Percentiles rank a stretch among this genome's conserved stretches.
Conservation (phyloP, 2,797 vertebrate species). For the Natrix natrix region DNA sequence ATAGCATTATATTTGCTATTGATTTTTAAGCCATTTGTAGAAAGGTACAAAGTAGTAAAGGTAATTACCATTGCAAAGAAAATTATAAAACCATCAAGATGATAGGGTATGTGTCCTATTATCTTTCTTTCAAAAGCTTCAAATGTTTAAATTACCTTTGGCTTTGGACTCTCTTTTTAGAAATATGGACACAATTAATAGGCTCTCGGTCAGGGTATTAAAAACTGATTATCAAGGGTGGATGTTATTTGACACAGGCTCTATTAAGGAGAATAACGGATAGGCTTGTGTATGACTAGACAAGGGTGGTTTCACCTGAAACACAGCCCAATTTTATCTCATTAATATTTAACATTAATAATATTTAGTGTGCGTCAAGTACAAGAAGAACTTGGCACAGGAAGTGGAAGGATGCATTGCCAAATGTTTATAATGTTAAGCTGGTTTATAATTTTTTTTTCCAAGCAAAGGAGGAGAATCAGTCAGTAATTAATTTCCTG, state of each 20-base stretch:
- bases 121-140: conserved; percentile 15
- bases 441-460: not conserved
- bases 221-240: conserved; percentile 57
- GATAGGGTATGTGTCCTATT: conserved; percentile 37
- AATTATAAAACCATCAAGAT: conserved; percentile 50
- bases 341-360: conserved; percentile 36
- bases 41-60: conserved; percentile 50
- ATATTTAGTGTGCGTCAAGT: not conserved
- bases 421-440: not conserved
- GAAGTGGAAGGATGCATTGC: not conserved
- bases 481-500: not conserved
- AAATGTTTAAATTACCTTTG: conserved; percentile 26
- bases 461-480: not conserved
- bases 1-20: conserved; percentile 1
- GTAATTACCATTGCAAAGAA: conserved; percentile 57
- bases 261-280: conserved; percentile 45
- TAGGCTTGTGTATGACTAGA: conserved; percentile 35
- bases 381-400: not conserved
- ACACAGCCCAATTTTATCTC: conserved; percentile 21
- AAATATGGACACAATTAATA: conserved; percentile 54
- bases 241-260: conserved; percentile 38
- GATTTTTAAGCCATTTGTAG: conserved; percentile 54
- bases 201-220: conserved; percentile 49
- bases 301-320: conserved; percentile 45
- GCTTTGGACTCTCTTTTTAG: conserved; percentile 45